These are phyloP conservation scores for Aphodius granarius DNA, from an alignment of 2,888 invertebrate genomes.

Conservation along the genomic window DNA sequence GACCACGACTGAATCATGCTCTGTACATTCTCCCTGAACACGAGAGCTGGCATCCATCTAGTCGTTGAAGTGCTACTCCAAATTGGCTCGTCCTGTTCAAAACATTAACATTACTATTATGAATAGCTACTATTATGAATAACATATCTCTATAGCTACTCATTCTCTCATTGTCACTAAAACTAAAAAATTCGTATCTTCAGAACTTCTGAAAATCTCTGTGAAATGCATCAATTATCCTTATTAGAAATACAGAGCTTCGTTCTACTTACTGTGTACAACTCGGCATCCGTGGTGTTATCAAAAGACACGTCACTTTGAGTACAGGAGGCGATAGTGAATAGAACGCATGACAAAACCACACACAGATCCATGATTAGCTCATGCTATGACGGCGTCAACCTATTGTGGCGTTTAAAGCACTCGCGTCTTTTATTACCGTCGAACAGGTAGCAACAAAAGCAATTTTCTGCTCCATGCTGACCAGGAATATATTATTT, in stretches of 20 bases:
- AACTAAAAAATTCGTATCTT: no score
- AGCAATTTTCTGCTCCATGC: slow-evolving; percentile 1
- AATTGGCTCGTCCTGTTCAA: background rate
- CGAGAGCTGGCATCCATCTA: slow-evolving; percentile 24
- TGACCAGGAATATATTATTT: background rate
- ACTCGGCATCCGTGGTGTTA: slow-evolving; percentile 1
- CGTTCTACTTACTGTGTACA: background rate
- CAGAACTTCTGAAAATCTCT: background rate
- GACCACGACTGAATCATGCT: slow-evolving; percentile 39
- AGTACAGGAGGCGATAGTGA: background rate
- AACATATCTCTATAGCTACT: no score
- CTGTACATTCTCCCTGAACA: slow-evolving; percentile 31
- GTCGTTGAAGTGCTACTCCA: background rate
- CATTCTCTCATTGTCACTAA: no score
- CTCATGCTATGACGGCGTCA: background rate
- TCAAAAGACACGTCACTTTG: slow-evolving; percentile 2
- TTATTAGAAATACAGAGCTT: background rate
- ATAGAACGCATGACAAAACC: slow-evolving; percentile 7
- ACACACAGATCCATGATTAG: slow-evolving; percentile 5
- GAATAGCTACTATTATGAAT: no score
- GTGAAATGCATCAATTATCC: background rate
- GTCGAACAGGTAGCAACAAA: background rate
- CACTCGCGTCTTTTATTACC: slow-evolving; percentile 3
- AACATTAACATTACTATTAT: no score
- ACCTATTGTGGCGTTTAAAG: slow-evolving; percentile 1